Base-by-base conservation (phyloP, 2,797 vertebrate genomes). In the Spatula clypeata region DNA sequence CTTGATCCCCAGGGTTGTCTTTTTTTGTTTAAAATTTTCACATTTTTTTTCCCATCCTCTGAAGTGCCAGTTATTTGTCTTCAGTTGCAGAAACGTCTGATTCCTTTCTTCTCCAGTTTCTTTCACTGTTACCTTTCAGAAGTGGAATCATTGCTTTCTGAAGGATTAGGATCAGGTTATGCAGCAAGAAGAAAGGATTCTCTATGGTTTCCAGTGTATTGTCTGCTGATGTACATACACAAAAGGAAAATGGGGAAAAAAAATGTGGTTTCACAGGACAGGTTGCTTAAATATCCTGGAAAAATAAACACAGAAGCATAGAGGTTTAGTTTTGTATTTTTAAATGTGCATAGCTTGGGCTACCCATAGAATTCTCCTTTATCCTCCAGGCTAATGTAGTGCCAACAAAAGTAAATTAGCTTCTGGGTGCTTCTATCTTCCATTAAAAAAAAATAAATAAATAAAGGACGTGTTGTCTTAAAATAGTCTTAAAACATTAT, bases 381-480 rank as follows among this genome's bases (percentile, higher is more conserved):
- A 73, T 89, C 17, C 27, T 89, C 20, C 55, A 90, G 70, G 58
- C 34, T 91, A 85, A 79, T 36, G 66, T 61, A 62, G 58, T 86
- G 62, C 74, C 85, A 92, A 80, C 70, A 90, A 38, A 65, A 87
- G 66, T 11, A 38, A 91, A 51, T 83, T 81, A 75, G 71, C 58
- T 96, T 96, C 94, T 97, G 85, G 76, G n/a, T 88, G 38, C 38
- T 90, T 97, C 93, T 79, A 1, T 93, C 82, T 96, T 96, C 95
- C 27, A 55, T 96, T 93, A 90, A 90, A 93, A 17, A 94, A 90
- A 40, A 90, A 93, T 13, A 79, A 74, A 96, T 53, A 91, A 88
- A 81, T 32, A 96, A 86, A 69, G 93, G 93, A 94, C 79, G 86
- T 95, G 93, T 91, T 93, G 86, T 83, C 93, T 95, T 85, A 96